phyloP scores from a whole-genome alignment of 1,140 invertebrate species.

The Teleogryllus occipitalis region DNA sequence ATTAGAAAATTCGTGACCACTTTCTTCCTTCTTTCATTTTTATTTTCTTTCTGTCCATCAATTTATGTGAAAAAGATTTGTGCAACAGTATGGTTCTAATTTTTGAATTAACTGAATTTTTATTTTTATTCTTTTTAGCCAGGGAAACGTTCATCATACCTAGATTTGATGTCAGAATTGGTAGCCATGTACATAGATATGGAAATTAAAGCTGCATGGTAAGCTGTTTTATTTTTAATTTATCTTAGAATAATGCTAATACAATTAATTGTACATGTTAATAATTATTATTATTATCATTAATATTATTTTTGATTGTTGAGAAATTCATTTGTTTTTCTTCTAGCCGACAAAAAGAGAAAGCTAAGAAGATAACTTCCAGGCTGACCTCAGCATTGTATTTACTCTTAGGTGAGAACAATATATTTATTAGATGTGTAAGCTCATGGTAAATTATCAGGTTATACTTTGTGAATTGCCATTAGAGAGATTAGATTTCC shows the following conservation, averaged over 20 bases:
- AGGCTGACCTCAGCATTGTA: slow-evolving; percentile 38
- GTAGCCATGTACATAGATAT: slow-evolving; percentile 41
- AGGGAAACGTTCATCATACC: slow-evolving; percentile 34
- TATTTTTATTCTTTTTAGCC: slow-evolving; percentile 28
- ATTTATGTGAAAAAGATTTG: not conserved
- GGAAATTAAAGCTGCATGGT: slow-evolving; percentile 39
- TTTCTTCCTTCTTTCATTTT: too few relatives aligned
- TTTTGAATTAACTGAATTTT: not conserved
- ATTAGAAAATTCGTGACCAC: too few relatives aligned
- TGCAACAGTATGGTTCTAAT: not conserved
- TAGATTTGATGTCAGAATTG: slow-evolving; percentile 41
- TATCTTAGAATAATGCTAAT: not conserved
- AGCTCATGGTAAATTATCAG: too few relatives aligned
- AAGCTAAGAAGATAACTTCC: slow-evolving; percentile 35
- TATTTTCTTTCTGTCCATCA: too few relatives aligned
- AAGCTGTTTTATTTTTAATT: slow-evolving; percentile 12
- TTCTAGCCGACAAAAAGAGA: slow-evolving; percentile 32
- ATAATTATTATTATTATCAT: not conserved
- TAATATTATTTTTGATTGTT: not conserved
- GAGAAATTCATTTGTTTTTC: not conserved
- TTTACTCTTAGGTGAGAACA: slow-evolving; percentile 38
- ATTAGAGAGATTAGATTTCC: too few relatives aligned
- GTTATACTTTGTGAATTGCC: too few relatives aligned
- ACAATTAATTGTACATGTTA: too few relatives aligned
- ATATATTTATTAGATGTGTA: too few relatives aligned